phyloP scores from a whole-genome alignment of 2,797 vertebrate species.

The Smutsia gigantea region DNA sequence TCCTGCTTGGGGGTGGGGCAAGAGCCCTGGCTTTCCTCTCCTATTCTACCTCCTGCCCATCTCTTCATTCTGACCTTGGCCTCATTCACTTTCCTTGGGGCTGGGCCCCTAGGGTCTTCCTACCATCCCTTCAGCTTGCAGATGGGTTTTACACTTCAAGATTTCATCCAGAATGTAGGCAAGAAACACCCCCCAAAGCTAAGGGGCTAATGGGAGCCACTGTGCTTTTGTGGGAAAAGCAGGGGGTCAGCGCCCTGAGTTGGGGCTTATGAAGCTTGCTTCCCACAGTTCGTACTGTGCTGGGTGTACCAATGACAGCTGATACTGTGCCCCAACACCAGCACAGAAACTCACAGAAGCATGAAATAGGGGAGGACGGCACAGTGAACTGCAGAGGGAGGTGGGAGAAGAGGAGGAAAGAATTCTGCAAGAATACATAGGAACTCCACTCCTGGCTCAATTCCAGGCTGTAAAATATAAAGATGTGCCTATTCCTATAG shows the following conservation, averaged over 20 bases:
- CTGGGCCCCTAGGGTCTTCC: neutral
- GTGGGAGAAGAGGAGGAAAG: neutral
- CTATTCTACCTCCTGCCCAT: neutral
- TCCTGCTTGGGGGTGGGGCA: neutral
- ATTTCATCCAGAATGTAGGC: neutral
- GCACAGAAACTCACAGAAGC: accelerated
- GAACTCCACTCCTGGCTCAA: neutral
- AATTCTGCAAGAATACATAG: neutral
- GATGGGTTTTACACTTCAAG: neutral
- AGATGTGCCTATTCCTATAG: accelerated
- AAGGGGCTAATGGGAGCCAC: neutral
- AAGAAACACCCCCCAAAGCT: neutral
- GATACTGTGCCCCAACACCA: neutral
- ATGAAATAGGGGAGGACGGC: neutral
- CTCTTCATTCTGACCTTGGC: neutral
- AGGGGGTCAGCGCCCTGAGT: accelerated
- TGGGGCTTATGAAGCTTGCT: neutral
- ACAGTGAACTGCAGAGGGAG: accelerated
- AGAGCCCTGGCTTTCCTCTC: neutral
- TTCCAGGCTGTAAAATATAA: neutral
- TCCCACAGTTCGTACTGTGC: neutral
- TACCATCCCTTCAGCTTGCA: neutral
- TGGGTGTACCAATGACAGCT: neutral
- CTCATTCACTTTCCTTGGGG: neutral
- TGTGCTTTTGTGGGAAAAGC: neutral